phyloP scores from a whole-genome alignment of 2,113 vertebrate species.

The Neopipo cinnamomea region DNA sequence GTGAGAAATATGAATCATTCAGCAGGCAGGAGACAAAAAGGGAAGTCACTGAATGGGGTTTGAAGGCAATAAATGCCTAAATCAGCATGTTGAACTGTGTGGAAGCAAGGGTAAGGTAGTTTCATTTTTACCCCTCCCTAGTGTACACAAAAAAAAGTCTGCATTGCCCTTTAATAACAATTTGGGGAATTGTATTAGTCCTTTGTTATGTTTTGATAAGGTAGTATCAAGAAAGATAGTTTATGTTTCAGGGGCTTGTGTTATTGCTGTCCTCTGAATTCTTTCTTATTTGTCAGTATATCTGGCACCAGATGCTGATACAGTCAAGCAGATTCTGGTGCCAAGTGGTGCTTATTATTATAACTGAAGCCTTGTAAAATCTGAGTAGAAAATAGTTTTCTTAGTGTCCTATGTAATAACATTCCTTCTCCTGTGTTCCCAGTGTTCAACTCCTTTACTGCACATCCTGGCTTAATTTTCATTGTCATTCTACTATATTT shows the following conservation, averaged over 20 bases:
- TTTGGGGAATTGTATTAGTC: neutral
- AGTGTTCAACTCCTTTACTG: neutral
- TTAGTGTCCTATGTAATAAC: accelerated
- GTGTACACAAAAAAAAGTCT: neutral
- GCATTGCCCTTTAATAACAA: neutral
- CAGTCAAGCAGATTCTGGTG: neutral
- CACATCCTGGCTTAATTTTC: neutral
- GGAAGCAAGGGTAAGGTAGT: neutral
- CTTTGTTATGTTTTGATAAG: neutral
- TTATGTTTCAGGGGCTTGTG: neutral
- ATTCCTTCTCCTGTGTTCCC: neutral
- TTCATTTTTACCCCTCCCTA: neutral
- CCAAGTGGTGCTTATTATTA: neutral
- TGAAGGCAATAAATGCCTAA: neutral
- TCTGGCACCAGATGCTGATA: neutral
- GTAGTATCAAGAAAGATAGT: neutral
- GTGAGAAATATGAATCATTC: neutral
- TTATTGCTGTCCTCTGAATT: neutral
- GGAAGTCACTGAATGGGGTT: neutral
- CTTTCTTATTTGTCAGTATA: neutral
- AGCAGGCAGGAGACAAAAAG: neutral
- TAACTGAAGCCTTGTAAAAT: neutral
- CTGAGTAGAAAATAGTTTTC: neutral
- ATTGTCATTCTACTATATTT: neutral
- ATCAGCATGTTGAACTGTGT: neutral